Evolutionary conservation across 2,797 vertebrate species (phyloP).

Genomic region (Eulemur rubriventer): DNA sequence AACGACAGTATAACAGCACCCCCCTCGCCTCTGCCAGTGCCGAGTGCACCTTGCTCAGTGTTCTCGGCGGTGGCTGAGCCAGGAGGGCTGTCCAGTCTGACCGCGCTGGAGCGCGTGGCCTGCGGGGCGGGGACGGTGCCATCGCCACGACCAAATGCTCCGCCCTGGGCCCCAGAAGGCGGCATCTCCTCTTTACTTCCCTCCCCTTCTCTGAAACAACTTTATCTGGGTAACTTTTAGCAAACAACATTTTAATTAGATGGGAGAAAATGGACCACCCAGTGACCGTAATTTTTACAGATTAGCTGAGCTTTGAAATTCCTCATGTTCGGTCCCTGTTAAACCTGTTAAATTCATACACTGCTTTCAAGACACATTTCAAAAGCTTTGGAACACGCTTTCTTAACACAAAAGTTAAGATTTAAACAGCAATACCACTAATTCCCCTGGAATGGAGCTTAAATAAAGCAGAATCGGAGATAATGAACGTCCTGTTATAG

Average conservation of each 20-base stretch:
- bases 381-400: conserved; percentile 35
- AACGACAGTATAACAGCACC: fast-evolving
- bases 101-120: neutral
- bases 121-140: fast-evolving
- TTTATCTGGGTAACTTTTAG: neutral
- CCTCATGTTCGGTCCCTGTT: conserved; percentile 31
- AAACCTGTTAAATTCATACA: conserved; percentile 42
- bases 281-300: conserved; percentile 44
- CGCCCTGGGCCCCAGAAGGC: fast-evolving
- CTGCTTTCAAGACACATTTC: conserved; percentile 52
- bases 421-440: conserved; percentile 61
- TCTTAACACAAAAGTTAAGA: conserved; percentile 67
- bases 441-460: conserved; percentile 66
- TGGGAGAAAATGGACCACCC: neutral
- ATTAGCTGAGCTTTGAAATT: conserved; percentile 69
- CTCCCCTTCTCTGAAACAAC: conserved; percentile 3
- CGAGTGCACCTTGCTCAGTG: fast-evolving
- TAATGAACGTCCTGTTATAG: conserved; percentile 51
- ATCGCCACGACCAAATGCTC: fast-evolving
- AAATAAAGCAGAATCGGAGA: conserved; percentile 47
- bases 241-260: conserved; percentile 38
- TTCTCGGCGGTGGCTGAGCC: neutral
- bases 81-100: fast-evolving
- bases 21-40: neutral
- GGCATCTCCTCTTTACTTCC: fast-evolving